phyloP scores from a whole-genome alignment of 2,888 invertebrate genomes.

The Anorthoa munda region DNA sequence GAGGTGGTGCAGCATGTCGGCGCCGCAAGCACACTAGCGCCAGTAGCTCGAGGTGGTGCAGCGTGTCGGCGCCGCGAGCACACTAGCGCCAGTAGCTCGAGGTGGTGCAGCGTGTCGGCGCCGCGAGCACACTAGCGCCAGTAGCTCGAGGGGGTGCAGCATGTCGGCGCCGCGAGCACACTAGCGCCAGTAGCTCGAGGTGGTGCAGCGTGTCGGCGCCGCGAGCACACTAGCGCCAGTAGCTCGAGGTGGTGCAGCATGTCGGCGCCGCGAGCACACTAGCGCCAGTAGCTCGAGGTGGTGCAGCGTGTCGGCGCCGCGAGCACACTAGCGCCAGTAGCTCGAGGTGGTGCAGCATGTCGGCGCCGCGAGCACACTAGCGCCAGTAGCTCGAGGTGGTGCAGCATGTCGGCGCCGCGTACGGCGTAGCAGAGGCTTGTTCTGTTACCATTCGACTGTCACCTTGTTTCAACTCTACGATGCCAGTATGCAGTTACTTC shows the following conservation, averaged over 20 bases:
- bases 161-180: not conserved
- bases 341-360: not conserved
- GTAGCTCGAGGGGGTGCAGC: not conserved
- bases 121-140: too few species aligned
- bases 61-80: not conserved
- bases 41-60: not conserved
- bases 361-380: too few species aligned
- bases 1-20: not conserved
- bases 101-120: not conserved
- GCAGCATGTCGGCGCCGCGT: not conserved
- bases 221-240: too few species aligned
- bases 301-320: not conserved
- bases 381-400: too few species aligned
- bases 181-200: too few species aligned
- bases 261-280: constrained; percentile 2
- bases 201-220: not conserved
- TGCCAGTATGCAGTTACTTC: constrained; percentile 59
- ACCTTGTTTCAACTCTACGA: constrained; percentile 25
- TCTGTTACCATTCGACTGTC: not conserved
- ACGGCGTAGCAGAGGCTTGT: not conserved
- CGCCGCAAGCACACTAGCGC: too few species aligned
- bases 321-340: too few species aligned
- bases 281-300: too few species aligned
- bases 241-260: not conserved
- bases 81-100: too few species aligned